Evolutionary conservation across 2,888 invertebrate genomes (phyloP).

Genomic region (Tortrix viridana): DNA sequence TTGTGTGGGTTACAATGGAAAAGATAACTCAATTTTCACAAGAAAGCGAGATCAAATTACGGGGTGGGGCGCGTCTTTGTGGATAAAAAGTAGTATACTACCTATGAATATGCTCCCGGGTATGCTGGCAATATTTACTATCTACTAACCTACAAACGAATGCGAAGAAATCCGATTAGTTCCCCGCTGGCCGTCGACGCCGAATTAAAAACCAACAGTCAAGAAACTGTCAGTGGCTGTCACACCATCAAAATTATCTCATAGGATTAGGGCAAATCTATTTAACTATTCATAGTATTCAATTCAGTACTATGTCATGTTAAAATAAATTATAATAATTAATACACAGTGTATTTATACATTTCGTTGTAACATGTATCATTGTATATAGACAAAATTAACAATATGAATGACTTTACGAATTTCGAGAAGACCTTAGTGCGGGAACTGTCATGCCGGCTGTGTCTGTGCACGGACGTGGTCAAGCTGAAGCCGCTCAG

Average conservation of each 20-base stretch:
- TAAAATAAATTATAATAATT: slow-evolving; percentile 48
- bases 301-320: slow-evolving; percentile 49
- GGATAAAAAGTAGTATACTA: too few relatives aligned
- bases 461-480: slow-evolving; percentile 77
- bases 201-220: slow-evolving; percentile 38
- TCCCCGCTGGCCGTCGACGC: slow-evolving; percentile 38
- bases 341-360: slow-evolving; percentile 41
- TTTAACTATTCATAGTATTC: background rate
- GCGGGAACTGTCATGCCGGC: slow-evolving; percentile 75
- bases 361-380: slow-evolving; percentile 43
- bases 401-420: slow-evolving; percentile 74
- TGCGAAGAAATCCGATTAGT: slow-evolving; percentile 5
- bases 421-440: slow-evolving; percentile 75
- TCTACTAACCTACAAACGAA: too few relatives aligned
- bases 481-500: slow-evolving; percentile 75
- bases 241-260: slow-evolving; percentile 61
- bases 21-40: too few relatives aligned
- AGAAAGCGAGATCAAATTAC: too few relatives aligned
- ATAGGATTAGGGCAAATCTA: slow-evolving; percentile 43
- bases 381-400: slow-evolving; percentile 42
- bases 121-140: too few relatives aligned
- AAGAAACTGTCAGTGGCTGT: slow-evolving; percentile 54
- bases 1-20: too few relatives aligned
- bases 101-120: too few relatives aligned
- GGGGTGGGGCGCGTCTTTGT: too few relatives aligned